These are phyloP conservation scores for Dicranocentrus wangi DNA, from an alignment of 2,888 invertebrate genomes.

Conservation along the genomic window DNA sequence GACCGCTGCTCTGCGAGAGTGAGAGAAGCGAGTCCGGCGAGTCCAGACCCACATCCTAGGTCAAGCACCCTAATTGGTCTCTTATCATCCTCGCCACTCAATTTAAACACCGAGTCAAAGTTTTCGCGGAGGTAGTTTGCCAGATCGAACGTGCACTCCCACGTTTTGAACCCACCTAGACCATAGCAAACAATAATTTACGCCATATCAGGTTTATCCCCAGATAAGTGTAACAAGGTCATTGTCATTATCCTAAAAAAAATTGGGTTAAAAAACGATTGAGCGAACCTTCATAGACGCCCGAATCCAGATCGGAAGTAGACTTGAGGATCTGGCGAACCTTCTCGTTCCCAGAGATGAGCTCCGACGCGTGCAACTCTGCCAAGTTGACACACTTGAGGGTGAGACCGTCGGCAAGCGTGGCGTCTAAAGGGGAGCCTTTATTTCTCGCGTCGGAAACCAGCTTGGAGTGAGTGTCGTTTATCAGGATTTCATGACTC, in stretches of 20 bases:
- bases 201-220: not conserved
- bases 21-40: constrained; percentile 86
- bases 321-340: constrained; percentile 63
- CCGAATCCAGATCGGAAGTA: constrained; percentile 67
- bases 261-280: too few relatives aligned
- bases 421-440: not conserved
- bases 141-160: constrained; percentile 94
- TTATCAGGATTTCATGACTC: constrained; percentile 22
- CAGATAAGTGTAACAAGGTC: not conserved
- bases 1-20: constrained; percentile 73
- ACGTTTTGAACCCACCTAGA: constrained; percentile 92
- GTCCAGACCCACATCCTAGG: constrained; percentile 93
- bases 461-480: constrained; percentile 29
- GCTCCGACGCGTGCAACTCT: constrained; percentile 39
- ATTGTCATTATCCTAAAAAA: too few relatives aligned
- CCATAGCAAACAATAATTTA: constrained; percentile 9
- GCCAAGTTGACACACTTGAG: constrained; percentile 56
- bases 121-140: constrained; percentile 79
- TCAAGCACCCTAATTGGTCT: constrained; percentile 81
- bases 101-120: not conserved
- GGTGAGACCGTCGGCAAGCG: not conserved
- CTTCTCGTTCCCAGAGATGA: constrained; percentile 41
- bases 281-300: constrained; percentile 70
- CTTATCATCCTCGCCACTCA: not conserved
- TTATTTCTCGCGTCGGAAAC: not conserved